A percentile compares a stretch with the other conserved stretches of the same genome.
Evolutionary conservation across 2,113 vertebrate species (phyloP).

Genomic region (Miniopterus natalensis): DNA sequence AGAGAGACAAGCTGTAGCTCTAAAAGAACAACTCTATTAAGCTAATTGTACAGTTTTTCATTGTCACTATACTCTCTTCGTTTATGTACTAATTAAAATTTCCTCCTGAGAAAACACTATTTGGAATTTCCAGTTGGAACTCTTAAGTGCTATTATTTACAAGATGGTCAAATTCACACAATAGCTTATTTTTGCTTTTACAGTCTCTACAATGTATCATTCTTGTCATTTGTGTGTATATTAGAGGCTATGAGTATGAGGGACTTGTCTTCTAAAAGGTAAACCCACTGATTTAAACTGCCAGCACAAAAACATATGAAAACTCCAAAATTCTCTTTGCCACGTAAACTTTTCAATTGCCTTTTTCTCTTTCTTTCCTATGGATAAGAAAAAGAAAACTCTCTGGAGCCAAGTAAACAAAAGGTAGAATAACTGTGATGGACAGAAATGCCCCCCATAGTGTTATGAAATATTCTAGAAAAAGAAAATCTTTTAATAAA

Average conservation of each 20-base stretch:
- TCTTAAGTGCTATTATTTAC: neutral
- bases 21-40: slow-evolving; percentile 2
- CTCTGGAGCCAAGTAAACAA: neutral
- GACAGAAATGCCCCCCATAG: neutral
- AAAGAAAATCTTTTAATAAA: neutral
- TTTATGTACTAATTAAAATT: neutral
- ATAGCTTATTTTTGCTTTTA: slow-evolving; percentile 59
- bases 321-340: neutral
- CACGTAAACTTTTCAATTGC: slow-evolving; percentile 25
- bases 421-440: neutral
- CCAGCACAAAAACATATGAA: slow-evolving; percentile 52
- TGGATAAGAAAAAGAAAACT: neutral
- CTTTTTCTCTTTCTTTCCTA: neutral
- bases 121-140: neutral
- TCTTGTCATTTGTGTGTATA: neutral
- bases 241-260: slow-evolving; percentile 66
- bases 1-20: neutral
- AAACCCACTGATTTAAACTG: slow-evolving; percentile 69
- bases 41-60: neutral
- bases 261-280: slow-evolving; percentile 15
- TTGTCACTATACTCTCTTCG: neutral
- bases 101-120: neutral
- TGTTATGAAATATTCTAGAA: slow-evolving; percentile 7
- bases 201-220: slow-evolving; percentile 50
- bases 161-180: neutral